phyloP scores from a whole-genome alignment of 2,113 vertebrate species.

The Channa argus region DNA sequence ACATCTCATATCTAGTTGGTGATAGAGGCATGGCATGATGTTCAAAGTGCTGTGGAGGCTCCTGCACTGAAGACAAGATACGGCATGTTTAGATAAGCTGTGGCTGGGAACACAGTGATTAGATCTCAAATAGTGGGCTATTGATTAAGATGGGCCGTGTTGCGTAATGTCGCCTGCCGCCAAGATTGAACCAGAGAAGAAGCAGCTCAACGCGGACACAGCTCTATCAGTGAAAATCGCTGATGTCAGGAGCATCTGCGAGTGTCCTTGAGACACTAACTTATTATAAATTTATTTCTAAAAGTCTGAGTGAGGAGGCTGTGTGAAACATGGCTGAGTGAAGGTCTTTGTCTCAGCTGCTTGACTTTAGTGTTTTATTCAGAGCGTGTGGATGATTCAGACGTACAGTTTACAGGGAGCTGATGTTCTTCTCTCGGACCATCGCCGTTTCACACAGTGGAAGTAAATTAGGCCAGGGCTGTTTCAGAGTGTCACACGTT shows the following conservation, averaged over 20 bases:
- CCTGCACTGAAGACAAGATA: slow-evolving; percentile 46
- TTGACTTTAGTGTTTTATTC: not conserved
- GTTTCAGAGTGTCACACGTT: no score
- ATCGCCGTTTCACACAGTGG: no score
- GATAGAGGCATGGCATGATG: slow-evolving; percentile 19
- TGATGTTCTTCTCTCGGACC: no score
- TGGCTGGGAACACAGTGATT: slow-evolving; percentile 31
- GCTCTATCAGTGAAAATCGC: slow-evolving; percentile 46
- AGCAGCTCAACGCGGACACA: slow-evolving; percentile 4
- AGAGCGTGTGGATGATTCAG: no score
- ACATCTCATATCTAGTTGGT: slow-evolving; percentile 6
- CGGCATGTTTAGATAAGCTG: slow-evolving; percentile 51
- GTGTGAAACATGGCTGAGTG: slow-evolving; percentile 13
- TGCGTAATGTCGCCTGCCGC: slow-evolving; percentile 43
- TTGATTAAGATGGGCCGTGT: slow-evolving; percentile 50
- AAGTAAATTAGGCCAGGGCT: no score
- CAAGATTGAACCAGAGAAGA: slow-evolving; percentile 39
- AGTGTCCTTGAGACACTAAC: slow-evolving; percentile 49
- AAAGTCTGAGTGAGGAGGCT: slow-evolving; percentile 26
- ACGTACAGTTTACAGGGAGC: no score
- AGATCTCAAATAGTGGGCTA: slow-evolving; percentile 39
- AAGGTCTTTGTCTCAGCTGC: slow-evolving; percentile 34
- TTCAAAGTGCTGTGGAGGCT: slow-evolving; percentile 61
- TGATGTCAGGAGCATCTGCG: slow-evolving; percentile 52
- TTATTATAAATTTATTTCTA: slow-evolving; percentile 52